Conservation (phyloP, 1,140 invertebrate species). For the Brachionus sp. region DNA sequence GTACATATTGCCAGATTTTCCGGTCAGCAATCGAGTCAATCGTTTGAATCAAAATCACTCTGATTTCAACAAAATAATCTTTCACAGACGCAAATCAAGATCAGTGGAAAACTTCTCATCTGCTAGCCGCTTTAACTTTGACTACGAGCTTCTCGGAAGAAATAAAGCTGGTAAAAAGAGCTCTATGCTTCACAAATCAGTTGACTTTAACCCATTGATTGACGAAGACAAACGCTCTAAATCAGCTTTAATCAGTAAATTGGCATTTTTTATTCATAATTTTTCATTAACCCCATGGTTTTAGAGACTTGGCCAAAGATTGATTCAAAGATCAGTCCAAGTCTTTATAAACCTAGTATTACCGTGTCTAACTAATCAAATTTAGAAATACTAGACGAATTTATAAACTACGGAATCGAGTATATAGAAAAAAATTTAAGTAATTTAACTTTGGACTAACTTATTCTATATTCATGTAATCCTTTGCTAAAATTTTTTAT, state of each 20-base stretch:
- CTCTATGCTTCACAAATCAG: background rate
- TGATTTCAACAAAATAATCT: conserved; percentile 12
- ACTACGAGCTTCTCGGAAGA: background rate
- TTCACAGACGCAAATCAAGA: conserved; percentile 16
- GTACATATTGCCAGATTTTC: conserved; percentile 28
- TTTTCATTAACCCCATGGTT: background rate
- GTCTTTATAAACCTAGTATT: background rate
- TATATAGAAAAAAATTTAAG: conserved; percentile 23
- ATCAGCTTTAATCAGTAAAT: conserved; percentile 27
- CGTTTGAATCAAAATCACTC: background rate
- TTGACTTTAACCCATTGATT: background rate
- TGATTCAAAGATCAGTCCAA: background rate
- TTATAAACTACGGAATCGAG: conserved; percentile 17
- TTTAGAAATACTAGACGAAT: conserved; percentile 23
- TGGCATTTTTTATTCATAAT: background rate
- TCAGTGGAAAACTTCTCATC: conserved; percentile 10
- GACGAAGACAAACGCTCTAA: conserved; percentile 8
- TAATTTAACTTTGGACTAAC: background rate
- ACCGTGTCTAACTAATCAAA: background rate
- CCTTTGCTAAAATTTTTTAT: background rate
- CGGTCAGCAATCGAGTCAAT: background rate
- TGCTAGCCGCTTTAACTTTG: background rate
- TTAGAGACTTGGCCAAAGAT: background rate
- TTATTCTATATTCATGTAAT: background rate
- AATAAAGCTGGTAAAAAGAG: background rate